Evolutionary conservation across 2,113 vertebrate genomes (phyloP).

Genomic region (Lepus americanus): DNA sequence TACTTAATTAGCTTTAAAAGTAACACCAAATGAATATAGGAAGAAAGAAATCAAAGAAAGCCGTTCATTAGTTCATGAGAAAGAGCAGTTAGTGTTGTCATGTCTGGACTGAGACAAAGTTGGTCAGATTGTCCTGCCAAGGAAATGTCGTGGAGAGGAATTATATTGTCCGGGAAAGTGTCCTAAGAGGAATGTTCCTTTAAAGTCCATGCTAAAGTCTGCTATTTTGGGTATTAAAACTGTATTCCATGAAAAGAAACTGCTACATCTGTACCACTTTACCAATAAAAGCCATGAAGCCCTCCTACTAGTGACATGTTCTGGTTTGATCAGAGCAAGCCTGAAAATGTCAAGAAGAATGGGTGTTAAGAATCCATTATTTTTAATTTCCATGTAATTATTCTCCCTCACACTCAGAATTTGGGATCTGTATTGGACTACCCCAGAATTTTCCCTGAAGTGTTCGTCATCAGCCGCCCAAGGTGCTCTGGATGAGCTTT

Average conservation of each 20-base stretch:
- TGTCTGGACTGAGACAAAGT: constrained; percentile 58
- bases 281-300: constrained; percentile 32
- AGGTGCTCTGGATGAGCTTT: constrained; percentile 70
- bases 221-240: constrained; percentile 67
- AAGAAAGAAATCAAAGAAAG: constrained; percentile 69
- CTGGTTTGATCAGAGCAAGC: constrained; percentile 11
- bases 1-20: constrained; percentile 64
- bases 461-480: constrained; percentile 54
- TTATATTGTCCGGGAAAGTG: constrained; percentile 78
- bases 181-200: constrained; percentile 71
- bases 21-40: constrained; percentile 56
- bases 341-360: constrained; percentile 62
- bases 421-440: constrained; percentile 38
- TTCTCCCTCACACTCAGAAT: background rate
- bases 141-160: constrained; percentile 77
- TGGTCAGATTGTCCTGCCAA: constrained; percentile 78
- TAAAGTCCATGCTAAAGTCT: constrained; percentile 73
- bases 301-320: background rate
- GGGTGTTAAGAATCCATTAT: constrained; percentile 49
- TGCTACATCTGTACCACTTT: constrained; percentile 59
- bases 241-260: constrained; percentile 45
- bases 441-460: constrained; percentile 70
- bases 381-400: constrained; percentile 69
- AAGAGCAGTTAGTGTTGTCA: constrained; percentile 71
- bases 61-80: constrained; percentile 74